Evolutionary conservation across 2,113 vertebrate species (phyloP), one percentile per base, ranked within the genome.

Genomic region (Picathartes gymnocephalus): DNA sequence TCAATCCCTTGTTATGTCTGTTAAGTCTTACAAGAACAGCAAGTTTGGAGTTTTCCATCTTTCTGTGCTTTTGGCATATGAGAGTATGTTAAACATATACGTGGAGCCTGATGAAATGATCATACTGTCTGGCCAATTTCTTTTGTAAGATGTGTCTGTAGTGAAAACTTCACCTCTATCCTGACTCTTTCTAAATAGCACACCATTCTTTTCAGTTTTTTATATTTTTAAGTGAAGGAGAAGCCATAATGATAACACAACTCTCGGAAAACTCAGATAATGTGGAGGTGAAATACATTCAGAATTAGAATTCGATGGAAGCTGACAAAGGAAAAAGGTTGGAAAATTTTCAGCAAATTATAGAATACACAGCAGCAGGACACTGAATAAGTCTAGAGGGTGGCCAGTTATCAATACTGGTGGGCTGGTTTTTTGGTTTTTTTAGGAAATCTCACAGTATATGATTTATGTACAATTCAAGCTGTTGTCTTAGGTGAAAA

Each of bases 61-160:
- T 42, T 27, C 11, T 4, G 1, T 51, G 24, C 37, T 92, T 65
- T 79, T n/a, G 45, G 24, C 57, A 11, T 35, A 6, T 39, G 22
- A 45, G 14, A n/a, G 9, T 68, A 28, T 28, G 62, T 69, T 92
- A 82, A 92, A 56, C 11, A 1, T 19, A 7, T 31, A 93, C 82
- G 40, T 1, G 9, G 61, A 84, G 14, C 21, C 31, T 25, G 13
- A 65, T 53, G 28, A 72, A 82, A 45, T 53, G 11, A 33, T 85
- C 2, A 0, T 39, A 3, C 12, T 64, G 0, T n/a, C 57, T 21
- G 39, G 8, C 23, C 33, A 35, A 0, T 78, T 81, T 86, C 13
- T 81, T 84, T 71, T n/a, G 24, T 45, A 54, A 70, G 22, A 42
- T 53, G 15, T 42, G 30, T 22, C n/a, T 37, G 10, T 17, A 64